phyloP scores from a whole-genome alignment of 1,140 invertebrate genomes.

The Reticulitermes speratus region DNA sequence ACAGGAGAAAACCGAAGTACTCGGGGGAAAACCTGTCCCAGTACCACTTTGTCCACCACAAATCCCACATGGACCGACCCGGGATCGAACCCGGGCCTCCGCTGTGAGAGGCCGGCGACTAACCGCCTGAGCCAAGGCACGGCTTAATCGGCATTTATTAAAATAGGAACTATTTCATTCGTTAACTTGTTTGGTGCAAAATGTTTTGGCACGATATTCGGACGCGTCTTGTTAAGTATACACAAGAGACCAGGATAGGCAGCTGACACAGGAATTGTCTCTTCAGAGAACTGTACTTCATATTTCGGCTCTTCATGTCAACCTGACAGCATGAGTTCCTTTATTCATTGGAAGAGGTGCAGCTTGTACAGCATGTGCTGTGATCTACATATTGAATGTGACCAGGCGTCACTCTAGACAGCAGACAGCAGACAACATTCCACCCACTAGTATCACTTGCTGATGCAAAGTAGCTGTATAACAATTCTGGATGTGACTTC shows the following conservation, averaged over 20 bases:
- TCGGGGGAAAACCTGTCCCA: too few species aligned
- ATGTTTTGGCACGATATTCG: background rate
- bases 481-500: background rate
- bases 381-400: constrained; percentile 2
- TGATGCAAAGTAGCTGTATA: background rate
- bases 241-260: background rate
- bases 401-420: background rate
- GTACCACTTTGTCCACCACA: too few species aligned
- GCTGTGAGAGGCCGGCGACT: too few species aligned
- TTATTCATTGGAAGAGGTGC: background rate
- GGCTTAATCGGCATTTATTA: too few species aligned
- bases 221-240: background rate
- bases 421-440: background rate
- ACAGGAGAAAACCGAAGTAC: too few species aligned
- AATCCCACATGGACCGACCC: too few species aligned
- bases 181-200: too few species aligned
- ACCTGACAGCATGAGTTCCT: background rate
- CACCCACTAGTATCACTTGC: background rate
- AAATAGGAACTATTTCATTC: too few species aligned
- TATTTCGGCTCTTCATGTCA: background rate
- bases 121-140: too few species aligned
- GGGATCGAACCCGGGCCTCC: too few species aligned
- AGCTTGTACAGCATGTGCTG: background rate
- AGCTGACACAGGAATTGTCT: background rate
- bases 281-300: background rate